Evolutionary conservation across 2,888 invertebrate species (phyloP), one percentile per base, ranked within the genome.

Genomic region (Lottia scabra): DNA sequence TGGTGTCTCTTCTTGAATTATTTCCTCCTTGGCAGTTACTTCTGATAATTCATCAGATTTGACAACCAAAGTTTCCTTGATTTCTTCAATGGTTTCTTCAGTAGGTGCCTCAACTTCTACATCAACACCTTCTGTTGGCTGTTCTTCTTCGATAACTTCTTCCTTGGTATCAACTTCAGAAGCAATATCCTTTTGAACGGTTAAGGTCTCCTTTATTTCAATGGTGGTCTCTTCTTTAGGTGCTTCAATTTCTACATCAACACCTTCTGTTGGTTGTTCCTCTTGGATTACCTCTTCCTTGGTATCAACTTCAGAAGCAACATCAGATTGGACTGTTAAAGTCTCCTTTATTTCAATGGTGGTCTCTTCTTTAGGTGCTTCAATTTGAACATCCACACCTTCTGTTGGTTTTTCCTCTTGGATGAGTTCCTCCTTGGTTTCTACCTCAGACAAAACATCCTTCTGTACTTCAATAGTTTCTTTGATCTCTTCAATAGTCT

Each of bases 241-340:
- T 45, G 72, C 73, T 27, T 80, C 73, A 56, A 68, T 69, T 70
- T 81, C 77, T n/a, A 68, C 68, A 16, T 78, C 74, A 63, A 69
- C 63, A 43, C 45, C 66, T 64, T 77, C 73, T 63, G 73, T 46
- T n/a, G 74, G 74, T 63, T 80, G 72, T 63, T 68, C 78, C 23
- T 73, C 72, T 45, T 76, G 74, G 26, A 77, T 64, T 30, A 74
- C 67, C 63, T 81, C 83, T n/a, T 79, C 78, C 64, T 74, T 72
- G 30, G 75, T 65, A 45, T 68, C 67, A 48, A 74, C 69, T 43
- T 75, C 74, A 10, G 75, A 71, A 15, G 74, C 68, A 56, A 78
- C 70, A 10, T 75, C 73, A 8, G 46, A 38, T 16, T 74, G 71
- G 2, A 71, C 26, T 12, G 38, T 45, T 30, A 76, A 56, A 10